These are phyloP conservation scores for Numida meleagris DNA, from an alignment of 2,113 vertebrate genomes.

Conservation along the genomic window DNA sequence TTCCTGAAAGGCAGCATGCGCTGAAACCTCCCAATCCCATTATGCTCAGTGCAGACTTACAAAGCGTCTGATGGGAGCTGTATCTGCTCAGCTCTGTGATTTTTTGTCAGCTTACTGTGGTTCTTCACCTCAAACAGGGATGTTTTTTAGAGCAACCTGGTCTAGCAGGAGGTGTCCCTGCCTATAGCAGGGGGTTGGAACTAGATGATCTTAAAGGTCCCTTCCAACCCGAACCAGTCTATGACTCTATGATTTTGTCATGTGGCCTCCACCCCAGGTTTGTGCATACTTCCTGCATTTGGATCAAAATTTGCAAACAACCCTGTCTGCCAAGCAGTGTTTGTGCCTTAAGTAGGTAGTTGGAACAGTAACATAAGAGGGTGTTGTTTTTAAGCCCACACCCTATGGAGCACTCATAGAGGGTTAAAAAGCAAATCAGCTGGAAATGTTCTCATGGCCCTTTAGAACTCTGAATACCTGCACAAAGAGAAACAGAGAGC, in stretches of 20 bases:
- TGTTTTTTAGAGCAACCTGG: not conserved
- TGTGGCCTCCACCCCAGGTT: no score
- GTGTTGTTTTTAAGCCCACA: no score
- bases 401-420: not conserved
- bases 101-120: not conserved
- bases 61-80: not conserved
- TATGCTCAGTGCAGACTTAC: not conserved
- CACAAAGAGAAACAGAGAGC: not conserved
- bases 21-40: not conserved
- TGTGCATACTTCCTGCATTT: not conserved
- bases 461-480: not conserved
- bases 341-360: no score
- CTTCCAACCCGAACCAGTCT: no score
- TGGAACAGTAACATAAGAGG: no score
- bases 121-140: no score
- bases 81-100: not conserved
- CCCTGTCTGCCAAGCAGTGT: no score
- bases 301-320: not conserved
- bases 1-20: not conserved
- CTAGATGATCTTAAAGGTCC: no score
- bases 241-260: no score
- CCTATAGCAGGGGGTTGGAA: no score
- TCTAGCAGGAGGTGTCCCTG: no score
- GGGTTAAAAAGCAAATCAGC: not conserved
- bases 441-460: no score